These are phyloP conservation scores for Acanthornis magna DNA, from an alignment of 2,797 vertebrate genomes.

Conservation along the genomic window DNA sequence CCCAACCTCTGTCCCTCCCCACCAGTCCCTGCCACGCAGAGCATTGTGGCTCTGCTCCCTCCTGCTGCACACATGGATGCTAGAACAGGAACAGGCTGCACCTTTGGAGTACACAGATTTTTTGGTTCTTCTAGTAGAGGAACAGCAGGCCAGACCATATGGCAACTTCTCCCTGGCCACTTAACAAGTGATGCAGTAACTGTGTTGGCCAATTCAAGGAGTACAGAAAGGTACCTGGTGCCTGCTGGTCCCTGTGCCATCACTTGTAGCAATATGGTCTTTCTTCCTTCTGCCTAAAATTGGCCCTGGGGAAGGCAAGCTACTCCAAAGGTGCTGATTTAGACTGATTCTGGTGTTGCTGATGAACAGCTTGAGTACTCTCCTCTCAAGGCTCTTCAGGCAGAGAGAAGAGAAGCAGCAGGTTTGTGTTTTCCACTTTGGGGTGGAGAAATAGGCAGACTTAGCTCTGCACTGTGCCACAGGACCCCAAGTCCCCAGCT, in stretches of 20 bases:
- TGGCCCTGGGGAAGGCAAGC: fast-evolving
- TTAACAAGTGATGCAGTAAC: neutral
- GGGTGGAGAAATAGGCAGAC: neutral
- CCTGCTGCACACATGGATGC: neutral
- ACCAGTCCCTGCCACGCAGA: neutral
- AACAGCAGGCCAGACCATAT: slow-evolving; percentile 50
- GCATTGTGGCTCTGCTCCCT: neutral
- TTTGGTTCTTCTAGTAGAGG: neutral
- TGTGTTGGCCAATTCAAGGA: neutral
- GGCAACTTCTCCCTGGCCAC: slow-evolving; percentile 32
- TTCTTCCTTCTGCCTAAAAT: neutral
- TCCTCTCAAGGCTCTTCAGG: neutral
- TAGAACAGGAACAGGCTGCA: neutral
- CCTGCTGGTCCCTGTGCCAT: neutral
- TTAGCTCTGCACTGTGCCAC: neutral
- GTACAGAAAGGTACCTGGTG: neutral
- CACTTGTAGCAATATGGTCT: neutral
- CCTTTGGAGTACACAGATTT: neutral
- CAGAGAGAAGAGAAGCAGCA: neutral
- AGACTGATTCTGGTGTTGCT: neutral
- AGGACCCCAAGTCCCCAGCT: neutral
- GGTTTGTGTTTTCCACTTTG: neutral
- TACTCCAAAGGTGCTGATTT: neutral
- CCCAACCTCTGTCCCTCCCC: neutral
- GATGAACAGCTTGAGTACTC: neutral